These are phyloP conservation scores for Anthophora plumipes DNA, from an alignment of 2,888 invertebrate genomes.

Conservation along the genomic window DNA sequence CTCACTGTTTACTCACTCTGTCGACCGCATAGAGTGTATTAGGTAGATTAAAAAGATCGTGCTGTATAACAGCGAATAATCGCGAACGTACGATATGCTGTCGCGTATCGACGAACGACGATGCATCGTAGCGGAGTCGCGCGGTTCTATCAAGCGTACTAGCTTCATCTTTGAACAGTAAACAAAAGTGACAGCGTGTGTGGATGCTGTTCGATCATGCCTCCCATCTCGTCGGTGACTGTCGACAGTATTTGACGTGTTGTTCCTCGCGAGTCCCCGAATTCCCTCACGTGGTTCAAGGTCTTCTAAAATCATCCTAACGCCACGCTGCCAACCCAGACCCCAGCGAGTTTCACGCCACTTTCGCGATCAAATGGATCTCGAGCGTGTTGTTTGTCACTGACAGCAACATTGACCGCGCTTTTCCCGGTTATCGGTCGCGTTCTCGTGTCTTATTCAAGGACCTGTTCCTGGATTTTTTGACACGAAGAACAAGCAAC, in stretches of 20 bases:
- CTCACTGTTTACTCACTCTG: conserved; percentile 67
- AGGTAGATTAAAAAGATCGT: neutral
- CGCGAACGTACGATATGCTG: conserved; percentile 10
- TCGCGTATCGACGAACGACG: neutral
- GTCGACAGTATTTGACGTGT: conserved; percentile 52
- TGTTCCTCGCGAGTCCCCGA: conserved; percentile 46
- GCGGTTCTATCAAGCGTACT: neutral
- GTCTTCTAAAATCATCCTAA: conserved; percentile 70
- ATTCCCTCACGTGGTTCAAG: conserved; percentile 70
- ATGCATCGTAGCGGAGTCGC: conserved; percentile 14
- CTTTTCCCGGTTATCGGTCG: conserved; percentile 13
- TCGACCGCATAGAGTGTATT: conserved; percentile 11
- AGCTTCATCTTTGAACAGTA: conserved; percentile 62
- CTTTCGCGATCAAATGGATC: conserved; percentile 40
- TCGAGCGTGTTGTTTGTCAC: conserved; percentile 40
- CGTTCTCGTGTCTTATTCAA: neutral
- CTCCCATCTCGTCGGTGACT: conserved; percentile 32
- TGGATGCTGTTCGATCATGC: conserved; percentile 60
- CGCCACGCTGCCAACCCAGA: conserved; percentile 56
- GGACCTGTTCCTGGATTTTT: neutral
- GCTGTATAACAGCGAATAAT: neutral
- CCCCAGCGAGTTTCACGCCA: conserved; percentile 46
- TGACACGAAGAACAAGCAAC: neutral
- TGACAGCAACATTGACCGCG: conserved; percentile 45
- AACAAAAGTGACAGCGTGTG: conserved; percentile 80